phyloP scores from a whole-genome alignment of 2,797 vertebrate species.

The Cirrhinus molitorella region DNA sequence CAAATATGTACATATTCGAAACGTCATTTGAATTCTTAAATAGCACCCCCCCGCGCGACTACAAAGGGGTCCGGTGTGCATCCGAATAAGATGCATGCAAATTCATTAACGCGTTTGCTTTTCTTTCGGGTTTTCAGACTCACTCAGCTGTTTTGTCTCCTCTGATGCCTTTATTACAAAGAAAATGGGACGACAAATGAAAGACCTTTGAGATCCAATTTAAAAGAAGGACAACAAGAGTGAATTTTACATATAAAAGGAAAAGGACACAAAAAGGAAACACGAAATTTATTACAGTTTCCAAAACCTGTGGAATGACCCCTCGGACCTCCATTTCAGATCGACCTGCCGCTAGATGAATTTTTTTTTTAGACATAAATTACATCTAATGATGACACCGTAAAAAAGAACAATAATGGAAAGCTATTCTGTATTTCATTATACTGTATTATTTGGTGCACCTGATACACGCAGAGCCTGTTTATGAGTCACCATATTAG shows the following conservation, averaged over 20 bases:
- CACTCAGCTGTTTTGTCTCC: conserved; percentile 70
- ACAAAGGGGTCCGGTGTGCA: conserved; percentile 61
- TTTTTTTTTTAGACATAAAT: conserved; percentile 96
- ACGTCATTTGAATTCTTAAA: conserved; percentile 65
- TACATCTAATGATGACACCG: conserved; percentile 99
- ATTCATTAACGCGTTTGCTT: conserved; percentile 71
- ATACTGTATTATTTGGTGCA: conserved; percentile 99
- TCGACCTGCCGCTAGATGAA: conserved; percentile 95
- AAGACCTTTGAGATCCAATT: conserved; percentile 75
- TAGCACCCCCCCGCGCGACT: conserved; percentile 65
- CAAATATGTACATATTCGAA: conserved; percentile 75
- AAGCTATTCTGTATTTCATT: conserved; percentile 99
- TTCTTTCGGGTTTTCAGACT: conserved; percentile 73
- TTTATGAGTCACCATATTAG: conserved; percentile 99
- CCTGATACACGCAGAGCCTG: conserved; percentile 99
- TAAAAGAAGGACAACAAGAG: conserved; percentile 75
- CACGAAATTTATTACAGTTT: conserved; percentile 78
- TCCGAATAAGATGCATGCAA: conserved; percentile 73
- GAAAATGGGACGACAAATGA: conserved; percentile 75
- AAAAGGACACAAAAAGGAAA: conserved; percentile 74
- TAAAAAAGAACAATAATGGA: conserved; percentile 99
- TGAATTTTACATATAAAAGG: conserved; percentile 83
- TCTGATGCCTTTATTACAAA: conserved; percentile 78
- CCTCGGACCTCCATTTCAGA: conserved; percentile 93
- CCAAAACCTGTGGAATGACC: conserved; percentile 97